Evolutionary conservation across 1,140 invertebrate genomes (phyloP).

Genomic region (Oryctes rhinoceros): DNA sequence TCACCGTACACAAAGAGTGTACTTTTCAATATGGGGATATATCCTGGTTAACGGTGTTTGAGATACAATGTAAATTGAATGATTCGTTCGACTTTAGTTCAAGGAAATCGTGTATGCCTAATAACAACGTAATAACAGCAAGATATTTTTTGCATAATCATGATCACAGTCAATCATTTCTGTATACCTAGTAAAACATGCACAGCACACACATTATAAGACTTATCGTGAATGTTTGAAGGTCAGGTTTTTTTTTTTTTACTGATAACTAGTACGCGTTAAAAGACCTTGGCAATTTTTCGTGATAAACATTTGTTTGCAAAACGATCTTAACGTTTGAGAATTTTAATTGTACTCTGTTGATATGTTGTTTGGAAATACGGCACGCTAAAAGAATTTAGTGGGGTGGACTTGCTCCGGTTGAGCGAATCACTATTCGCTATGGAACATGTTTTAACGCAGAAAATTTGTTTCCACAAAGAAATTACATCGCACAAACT

Average conservation of each 20-base stretch:
- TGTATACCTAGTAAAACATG: not conserved
- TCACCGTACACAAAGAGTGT: too few species aligned
- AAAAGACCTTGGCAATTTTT: slow-evolving; percentile 4
- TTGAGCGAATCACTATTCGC: not conserved
- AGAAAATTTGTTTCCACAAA: not conserved
- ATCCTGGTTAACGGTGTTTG: slow-evolving; percentile 8
- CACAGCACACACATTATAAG: slow-evolving; percentile 4
- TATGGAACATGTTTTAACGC: not conserved
- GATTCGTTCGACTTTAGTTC: not conserved
- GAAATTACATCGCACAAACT: too few species aligned
- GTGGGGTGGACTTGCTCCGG: not conserved
- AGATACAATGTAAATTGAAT: slow-evolving; percentile 1
- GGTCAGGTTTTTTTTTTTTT: not conserved
- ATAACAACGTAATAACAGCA: not conserved
- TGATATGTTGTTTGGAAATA: not conserved
- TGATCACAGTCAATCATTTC: not conserved
- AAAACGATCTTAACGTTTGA: not conserved
- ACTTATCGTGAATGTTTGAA: not conserved
- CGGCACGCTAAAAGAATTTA: not conserved
- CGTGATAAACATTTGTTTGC: slow-evolving; percentile 19
- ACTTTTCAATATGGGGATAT: not conserved
- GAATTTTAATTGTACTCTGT: not conserved
- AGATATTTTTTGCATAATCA: not conserved
- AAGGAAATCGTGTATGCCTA: not conserved
- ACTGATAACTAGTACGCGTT: not conserved